A percentile compares a stretch with the other conserved stretches of the same genome.
Evolutionary conservation across 2,797 vertebrate genomes (phyloP).

Genomic region (Semotilus atromaculatus): DNA sequence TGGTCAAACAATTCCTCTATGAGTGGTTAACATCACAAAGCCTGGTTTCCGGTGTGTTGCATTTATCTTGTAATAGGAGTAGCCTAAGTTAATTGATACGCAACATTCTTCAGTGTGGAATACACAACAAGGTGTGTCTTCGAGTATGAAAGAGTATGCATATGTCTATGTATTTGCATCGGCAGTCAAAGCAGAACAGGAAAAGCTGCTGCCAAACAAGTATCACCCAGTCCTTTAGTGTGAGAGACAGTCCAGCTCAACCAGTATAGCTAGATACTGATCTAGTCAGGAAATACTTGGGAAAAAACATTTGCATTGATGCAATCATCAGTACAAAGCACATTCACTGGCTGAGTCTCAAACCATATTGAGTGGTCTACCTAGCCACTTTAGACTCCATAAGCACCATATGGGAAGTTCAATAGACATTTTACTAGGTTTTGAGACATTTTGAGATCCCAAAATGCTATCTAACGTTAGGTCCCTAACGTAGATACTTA

Average conservation of each 20-base stretch:
- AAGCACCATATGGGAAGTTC: background rate
- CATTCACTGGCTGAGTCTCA: background rate
- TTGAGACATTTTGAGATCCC: background rate
- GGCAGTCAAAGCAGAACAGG: background rate
- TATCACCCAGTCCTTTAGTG: background rate
- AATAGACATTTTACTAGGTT: background rate
- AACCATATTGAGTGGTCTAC: background rate
- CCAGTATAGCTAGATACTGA: background rate
- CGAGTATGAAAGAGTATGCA: background rate
- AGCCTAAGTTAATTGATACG: background rate
- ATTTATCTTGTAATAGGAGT: constrained; percentile 24
- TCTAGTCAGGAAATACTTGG: background rate
- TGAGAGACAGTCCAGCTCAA: background rate
- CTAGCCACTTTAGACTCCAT: background rate
- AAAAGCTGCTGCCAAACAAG: background rate
- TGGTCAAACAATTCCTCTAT: background rate
- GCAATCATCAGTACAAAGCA: background rate
- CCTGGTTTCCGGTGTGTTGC: background rate
- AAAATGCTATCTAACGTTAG: background rate
- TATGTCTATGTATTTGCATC: background rate
- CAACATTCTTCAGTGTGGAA: background rate
- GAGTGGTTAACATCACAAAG: background rate
- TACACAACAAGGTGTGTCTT: background rate
- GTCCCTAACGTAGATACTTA: background rate
- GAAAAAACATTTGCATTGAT: background rate